Evolutionary conservation across 1,140 invertebrate genomes (phyloP).

Genomic region (Pomacea maculata): DNA sequence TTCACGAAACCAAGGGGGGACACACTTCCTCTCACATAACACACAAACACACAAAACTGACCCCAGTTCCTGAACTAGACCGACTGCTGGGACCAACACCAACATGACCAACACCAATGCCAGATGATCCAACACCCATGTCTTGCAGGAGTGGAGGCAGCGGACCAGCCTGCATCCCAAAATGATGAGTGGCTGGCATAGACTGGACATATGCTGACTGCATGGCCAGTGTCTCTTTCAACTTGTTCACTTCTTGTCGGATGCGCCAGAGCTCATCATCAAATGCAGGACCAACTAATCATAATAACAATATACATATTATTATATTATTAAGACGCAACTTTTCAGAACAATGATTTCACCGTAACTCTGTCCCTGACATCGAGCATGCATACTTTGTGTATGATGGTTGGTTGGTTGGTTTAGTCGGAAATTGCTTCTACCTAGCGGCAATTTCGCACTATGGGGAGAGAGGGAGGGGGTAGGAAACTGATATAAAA

Average conservation of each 20-base stretch:
- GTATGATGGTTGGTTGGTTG: neutral
- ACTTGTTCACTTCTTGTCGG: slow-evolving; percentile 48
- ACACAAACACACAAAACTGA: slow-evolving; percentile 2
- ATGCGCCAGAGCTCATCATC: slow-evolving; percentile 53
- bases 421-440: too few relatives aligned
- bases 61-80: neutral
- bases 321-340: neutral
- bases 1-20: too few relatives aligned
- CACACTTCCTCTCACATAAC: neutral
- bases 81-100: neutral
- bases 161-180: slow-evolving; percentile 31
- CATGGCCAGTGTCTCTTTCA: slow-evolving; percentile 54
- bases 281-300: slow-evolving; percentile 41
- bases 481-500: too few relatives aligned
- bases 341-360: too few relatives aligned
- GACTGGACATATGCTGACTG: slow-evolving; percentile 53
- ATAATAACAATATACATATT: neutral
- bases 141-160: neutral
- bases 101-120: slow-evolving; percentile 1
- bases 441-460: too few relatives aligned
- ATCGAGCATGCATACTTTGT: neutral
- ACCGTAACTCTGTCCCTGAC: too few relatives aligned
- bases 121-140: neutral
- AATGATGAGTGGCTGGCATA: slow-evolving; percentile 37
- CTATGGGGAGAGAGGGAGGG: too few relatives aligned